These are phyloP conservation scores for Actinemys pallida DNA, from an alignment of 2,113 vertebrate genomes.

Conservation along the genomic window DNA sequence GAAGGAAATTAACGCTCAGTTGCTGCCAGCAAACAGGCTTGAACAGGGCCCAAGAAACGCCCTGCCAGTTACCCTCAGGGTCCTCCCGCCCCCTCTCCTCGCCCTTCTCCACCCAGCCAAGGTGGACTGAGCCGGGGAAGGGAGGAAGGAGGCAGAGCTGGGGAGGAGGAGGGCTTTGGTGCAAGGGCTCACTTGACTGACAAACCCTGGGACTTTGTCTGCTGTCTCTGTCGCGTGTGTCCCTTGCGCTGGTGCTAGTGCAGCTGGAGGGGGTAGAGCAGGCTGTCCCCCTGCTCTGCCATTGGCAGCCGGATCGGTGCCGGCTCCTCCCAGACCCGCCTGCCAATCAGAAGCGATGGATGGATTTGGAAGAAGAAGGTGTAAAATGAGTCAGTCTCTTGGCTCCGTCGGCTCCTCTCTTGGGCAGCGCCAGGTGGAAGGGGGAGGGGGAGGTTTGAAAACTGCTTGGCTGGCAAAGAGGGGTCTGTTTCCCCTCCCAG, in stretches of 20 bases:
- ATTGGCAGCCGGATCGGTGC: background rate
- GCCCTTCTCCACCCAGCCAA: background rate
- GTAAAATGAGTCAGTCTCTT: background rate
- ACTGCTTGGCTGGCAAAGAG: conserved; percentile 6
- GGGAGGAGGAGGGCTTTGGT: conserved; percentile 2
- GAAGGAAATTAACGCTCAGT: conserved; percentile 54
- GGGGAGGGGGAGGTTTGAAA: background rate
- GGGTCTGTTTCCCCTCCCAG: background rate
- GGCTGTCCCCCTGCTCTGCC: conserved; percentile 10
- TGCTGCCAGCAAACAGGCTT: conserved; percentile 52
- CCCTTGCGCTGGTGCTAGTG: background rate
- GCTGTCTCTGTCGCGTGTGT: conserved; percentile 40
- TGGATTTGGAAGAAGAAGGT: conserved; percentile 17
- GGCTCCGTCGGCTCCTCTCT: background rate
- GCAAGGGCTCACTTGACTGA: conserved; percentile 23
- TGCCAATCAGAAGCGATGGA: background rate
- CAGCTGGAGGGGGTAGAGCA: conserved; percentile 8
- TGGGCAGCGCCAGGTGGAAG: background rate
- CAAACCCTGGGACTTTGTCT: conserved; percentile 36
- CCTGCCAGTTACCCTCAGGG: conserved; percentile 6
- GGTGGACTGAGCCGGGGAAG: conserved; percentile 20
- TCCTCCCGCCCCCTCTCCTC: background rate
- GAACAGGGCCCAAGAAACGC: conserved; percentile 50
- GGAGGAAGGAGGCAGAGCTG: background rate
- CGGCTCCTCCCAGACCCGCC: background rate